Base-by-base conservation (phyloP, 2,888 invertebrate species). In the Caenorhabditis afra region DNA sequence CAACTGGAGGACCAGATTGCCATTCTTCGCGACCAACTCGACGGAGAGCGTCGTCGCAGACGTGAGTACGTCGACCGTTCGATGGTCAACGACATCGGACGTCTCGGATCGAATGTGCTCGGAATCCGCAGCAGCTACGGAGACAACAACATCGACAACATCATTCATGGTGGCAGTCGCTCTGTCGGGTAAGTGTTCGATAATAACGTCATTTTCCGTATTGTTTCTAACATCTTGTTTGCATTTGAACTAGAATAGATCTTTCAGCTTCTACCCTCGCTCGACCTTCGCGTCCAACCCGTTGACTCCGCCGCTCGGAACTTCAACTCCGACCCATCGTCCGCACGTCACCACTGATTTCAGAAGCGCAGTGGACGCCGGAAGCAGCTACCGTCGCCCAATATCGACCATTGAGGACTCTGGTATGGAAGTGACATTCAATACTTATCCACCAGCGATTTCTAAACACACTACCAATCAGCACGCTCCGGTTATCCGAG, bases 221-320 rank as follows among this genome's bases (percentile, higher is more conserved):
- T 20, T 5, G 49, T 23, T 29, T 50, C 39, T 67, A 66, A 66
- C 64, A 71, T 53, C 75, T 64, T 59, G 14, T 41, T 35, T 55
- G 7, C 4, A 11, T 55, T 49, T 58, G 3, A 53, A 59, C 16
- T 79, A 44, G 44, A 22, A n/a, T 59, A 68, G 44, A 16, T 4
- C 8, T 58, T 79, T 58, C 53, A 79, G 83, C 58, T 85, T 84
- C 57, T 77, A 74, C 22, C 82, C 83, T 11, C 81, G 85, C 14
- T 84, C 88, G 37, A 89, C 89, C 2, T 89, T 87, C 67, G 89
- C 89, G 16, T 89, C 89, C 8, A 89, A 89, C 61, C 89, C 89
- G 37, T 75, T 89, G 75, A 89, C 89, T n/a, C 89, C 89, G 18
- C 89, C 89, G 44, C 83, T 88, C n/a, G 88, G 88, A 59, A 84